These are phyloP conservation scores for Rhinichthys osculus DNA, from an alignment of 2,797 vertebrate species.

Conservation along the genomic window DNA sequence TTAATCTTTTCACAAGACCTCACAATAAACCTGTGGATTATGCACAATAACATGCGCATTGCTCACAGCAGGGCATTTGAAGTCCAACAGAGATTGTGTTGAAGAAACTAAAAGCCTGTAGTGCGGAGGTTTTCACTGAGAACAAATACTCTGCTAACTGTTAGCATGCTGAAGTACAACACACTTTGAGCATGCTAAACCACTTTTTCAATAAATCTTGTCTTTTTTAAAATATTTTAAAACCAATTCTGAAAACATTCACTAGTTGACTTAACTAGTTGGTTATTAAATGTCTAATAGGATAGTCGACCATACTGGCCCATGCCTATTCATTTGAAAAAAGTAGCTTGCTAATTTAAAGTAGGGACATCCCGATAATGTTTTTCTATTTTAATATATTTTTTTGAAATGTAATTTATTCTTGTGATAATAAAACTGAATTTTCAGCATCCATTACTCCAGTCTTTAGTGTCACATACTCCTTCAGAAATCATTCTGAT, in stretches of 20 bases:
- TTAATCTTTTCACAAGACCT: slow-evolving; percentile 30
- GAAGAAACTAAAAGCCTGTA: neutral
- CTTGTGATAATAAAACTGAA: neutral
- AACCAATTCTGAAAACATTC: neutral
- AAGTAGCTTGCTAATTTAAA: slow-evolving; percentile 2
- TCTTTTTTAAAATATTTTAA: neutral
- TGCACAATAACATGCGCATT: slow-evolving; percentile 1
- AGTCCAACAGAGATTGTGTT: slow-evolving; percentile 24
- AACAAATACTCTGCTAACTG: neutral
- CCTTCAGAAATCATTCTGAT: neutral
- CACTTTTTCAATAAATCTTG: neutral
- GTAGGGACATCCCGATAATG: neutral
- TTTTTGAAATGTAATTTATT: neutral
- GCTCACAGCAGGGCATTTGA: slow-evolving; percentile 12
- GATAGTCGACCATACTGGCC: neutral
- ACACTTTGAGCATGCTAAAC: neutral
- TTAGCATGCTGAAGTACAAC: neutral
- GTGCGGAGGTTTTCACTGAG: neutral
- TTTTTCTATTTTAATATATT: neutral
- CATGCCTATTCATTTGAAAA: neutral
- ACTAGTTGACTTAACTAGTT: neutral
- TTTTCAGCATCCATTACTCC: neutral
- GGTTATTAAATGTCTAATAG: neutral
- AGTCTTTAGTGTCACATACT: neutral
- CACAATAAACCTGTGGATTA: slow-evolving; percentile 30